Evolutionary conservation across 2,888 invertebrate genomes (phyloP).

Genomic region (Ophioninae sp.): DNA sequence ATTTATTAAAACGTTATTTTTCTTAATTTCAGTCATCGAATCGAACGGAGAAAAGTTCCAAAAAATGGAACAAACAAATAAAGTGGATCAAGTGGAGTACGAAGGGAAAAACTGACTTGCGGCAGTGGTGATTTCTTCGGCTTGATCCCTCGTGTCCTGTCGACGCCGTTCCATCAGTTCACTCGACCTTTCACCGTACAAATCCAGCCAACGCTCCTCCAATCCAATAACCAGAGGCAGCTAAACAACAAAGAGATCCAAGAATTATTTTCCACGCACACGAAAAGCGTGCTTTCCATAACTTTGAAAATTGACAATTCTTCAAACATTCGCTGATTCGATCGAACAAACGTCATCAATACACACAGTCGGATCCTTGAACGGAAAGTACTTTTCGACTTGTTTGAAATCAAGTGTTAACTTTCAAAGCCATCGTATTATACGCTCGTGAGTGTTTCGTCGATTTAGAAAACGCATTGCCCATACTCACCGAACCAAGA

Average conservation of each 20-base stretch:
- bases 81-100: conserved; percentile 16
- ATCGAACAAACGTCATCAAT: neutral
- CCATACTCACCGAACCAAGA: conserved; percentile 57
- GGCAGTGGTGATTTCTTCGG: conserved; percentile 91
- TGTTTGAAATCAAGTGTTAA: conserved; percentile 45
- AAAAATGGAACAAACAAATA: conserved; percentile 22
- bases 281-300: conserved; percentile 37
- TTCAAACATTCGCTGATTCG: conserved; percentile 44
- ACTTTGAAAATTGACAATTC: conserved; percentile 58
- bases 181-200: conserved; percentile 88
- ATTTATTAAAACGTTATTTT: neutral
- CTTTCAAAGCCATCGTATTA: conserved; percentile 58
- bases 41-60: neutral
- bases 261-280: conserved; percentile 54
- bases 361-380: neutral
- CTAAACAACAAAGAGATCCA: conserved; percentile 79
- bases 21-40: conserved; percentile 8
- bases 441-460: conserved; percentile 42
- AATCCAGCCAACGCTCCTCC: conserved; percentile 89
- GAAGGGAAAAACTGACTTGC: conserved; percentile 82
- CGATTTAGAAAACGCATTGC: conserved; percentile 49
- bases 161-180: conserved; percentile 91
- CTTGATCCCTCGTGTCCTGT: conserved; percentile 96
- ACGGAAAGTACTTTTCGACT: neutral
- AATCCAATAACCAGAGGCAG: conserved; percentile 88